phyloP scores from a whole-genome alignment of 2,888 invertebrate species.

The Platerodrilus igneus region DNA sequence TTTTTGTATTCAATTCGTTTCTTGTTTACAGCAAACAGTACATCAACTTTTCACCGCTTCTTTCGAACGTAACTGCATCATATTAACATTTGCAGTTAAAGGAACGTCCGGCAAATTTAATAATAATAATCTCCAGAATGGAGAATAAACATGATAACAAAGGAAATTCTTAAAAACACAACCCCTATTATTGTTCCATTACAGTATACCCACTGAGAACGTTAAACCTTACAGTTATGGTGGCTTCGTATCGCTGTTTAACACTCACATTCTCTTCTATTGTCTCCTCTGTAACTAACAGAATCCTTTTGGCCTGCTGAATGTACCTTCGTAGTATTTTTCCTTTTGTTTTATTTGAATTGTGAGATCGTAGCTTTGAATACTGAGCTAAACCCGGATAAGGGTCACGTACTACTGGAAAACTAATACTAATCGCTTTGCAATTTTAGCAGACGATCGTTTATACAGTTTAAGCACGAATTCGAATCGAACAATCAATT shows the following conservation, averaged over 20 bases:
- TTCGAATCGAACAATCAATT: too few relatives aligned
- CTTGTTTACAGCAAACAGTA: not conserved
- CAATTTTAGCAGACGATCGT: too few relatives aligned
- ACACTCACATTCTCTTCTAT: conserved; percentile 17
- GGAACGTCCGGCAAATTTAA: not conserved
- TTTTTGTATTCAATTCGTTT: not conserved
- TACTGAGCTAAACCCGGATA: too few relatives aligned
- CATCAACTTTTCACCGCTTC: too few relatives aligned
- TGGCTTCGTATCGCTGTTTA: conserved; percentile 19
- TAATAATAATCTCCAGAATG: conserved; percentile 14
- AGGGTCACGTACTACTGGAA: too few relatives aligned
- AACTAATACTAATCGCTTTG: too few relatives aligned
- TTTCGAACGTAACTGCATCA: not conserved
- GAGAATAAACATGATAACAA: conserved; percentile 13
- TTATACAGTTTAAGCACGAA: too few relatives aligned
- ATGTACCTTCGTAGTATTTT: too few relatives aligned
- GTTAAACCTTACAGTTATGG: conserved; percentile 17
- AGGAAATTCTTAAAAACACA: conserved; percentile 23
- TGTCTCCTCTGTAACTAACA: too few relatives aligned
- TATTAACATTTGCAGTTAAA: conserved; percentile 3
- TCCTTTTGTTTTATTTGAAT: too few relatives aligned
- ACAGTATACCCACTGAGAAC: conserved; percentile 8
- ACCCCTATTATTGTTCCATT: conserved; percentile 19
- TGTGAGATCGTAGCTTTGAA: too few relatives aligned
- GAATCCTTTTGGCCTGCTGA: too few relatives aligned